Base-by-base conservation (phyloP, 2,113 vertebrate species). In the Gymnarchus niloticus region DNA sequence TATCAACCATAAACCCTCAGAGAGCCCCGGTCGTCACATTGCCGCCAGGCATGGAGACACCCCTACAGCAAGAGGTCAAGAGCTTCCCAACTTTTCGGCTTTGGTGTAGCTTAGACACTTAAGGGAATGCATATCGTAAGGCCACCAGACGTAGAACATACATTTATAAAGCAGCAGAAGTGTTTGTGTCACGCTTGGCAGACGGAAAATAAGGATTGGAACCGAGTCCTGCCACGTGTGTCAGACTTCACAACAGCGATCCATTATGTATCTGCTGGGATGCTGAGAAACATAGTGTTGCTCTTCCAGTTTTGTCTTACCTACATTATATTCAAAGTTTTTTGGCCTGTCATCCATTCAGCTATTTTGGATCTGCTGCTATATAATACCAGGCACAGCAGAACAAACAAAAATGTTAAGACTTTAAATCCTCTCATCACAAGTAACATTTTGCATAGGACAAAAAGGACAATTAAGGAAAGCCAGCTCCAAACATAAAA, bases 41-140 rank as follows among this genome's bases (percentile, higher is more conserved):
- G n/a, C n/a, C n/a, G n/a, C n/a, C n/a, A n/a, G n/a, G n/a, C n/a
- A n/a, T n/a, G n/a, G n/a, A n/a, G n/a, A n/a, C n/a, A n/a, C n/a
- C n/a, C n/a, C n/a, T n/a, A n/a, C n/a, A n/a, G n/a, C n/a, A n/a
- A n/a, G n/a, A n/a, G n/a, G n/a, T 61, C 59, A 7, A 83, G 33
- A 41, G 1, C 82, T 19, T 21, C 52, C 10, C 25, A 1, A 28
- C 52, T 17, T 17, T 17, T 83, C 37, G 44, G 33, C 52, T 57
- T 57, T 51, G n/a, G 54, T 83, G 28, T 57, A 89, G 59, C 87
- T 88, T 81, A 78, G 78, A 80, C 59, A 17, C 44, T 85, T 88
- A 76, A 83, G 56, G 85, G 87, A 90, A 91, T 88, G 90, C 85
- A 23, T 1, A 37, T 21, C 14, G 41, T 44, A 41, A 83, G 25